Evolutionary conservation across 2,113 vertebrate genomes (phyloP).

Genomic region (Porphyrio hochstetteri): DNA sequence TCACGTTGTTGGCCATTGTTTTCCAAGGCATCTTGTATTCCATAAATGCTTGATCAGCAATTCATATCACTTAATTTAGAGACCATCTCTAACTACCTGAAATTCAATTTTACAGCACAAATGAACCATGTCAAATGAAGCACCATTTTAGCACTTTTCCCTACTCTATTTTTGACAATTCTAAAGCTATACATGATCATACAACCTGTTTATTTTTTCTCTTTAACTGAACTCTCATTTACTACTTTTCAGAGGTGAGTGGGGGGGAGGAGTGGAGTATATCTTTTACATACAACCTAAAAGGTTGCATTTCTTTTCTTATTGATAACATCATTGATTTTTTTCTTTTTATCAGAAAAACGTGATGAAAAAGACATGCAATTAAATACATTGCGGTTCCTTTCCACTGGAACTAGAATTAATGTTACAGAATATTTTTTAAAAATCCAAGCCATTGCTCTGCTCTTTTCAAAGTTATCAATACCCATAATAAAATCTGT

Average conservation of each 20-base stretch:
- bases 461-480: neutral
- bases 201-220: neutral
- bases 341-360: neutral
- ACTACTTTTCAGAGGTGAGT: neutral
- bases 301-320: neutral
- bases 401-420: neutral
- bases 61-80: neutral
- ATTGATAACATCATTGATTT: neutral
- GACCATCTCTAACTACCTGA: neutral
- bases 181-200: constrained; percentile 1
- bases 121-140: constrained; percentile 17
- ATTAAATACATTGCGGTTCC: neutral
- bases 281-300: neutral
- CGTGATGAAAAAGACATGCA: neutral
- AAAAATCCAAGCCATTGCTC: neutral
- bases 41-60: neutral
- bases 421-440: neutral
- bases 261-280: fast-evolving
- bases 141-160: neutral
- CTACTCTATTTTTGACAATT: constrained; percentile 11
- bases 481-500: neutral
- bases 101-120: neutral
- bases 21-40: neutral
- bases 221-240: neutral
- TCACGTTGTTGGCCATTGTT: neutral